Conservation (phyloP, 2,113 vertebrate species). For the Ceuthmochares aereus region DNA sequence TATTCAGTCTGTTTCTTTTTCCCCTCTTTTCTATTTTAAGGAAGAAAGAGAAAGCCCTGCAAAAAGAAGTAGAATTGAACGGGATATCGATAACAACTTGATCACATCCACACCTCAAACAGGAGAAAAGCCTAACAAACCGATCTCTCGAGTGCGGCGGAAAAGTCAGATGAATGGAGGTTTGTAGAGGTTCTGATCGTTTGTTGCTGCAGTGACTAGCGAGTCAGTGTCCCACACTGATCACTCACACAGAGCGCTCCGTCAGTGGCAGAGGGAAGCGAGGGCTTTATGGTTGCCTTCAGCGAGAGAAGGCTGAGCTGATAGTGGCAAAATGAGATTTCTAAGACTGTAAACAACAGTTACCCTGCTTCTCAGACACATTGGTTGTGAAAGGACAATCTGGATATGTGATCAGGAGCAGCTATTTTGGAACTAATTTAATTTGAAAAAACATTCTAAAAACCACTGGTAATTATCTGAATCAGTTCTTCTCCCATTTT, state of each 20-base stretch:
- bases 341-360: neutral
- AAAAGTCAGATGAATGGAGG: slow-evolving; percentile 92
- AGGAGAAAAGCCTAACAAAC: slow-evolving; percentile 82
- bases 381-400: rapidly evolving
- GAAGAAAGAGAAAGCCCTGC: slow-evolving; percentile 91
- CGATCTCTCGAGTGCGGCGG: slow-evolving; percentile 84
- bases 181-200: slow-evolving; percentile 60
- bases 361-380: neutral
- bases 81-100: slow-evolving; percentile 90
- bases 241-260: rapidly evolving
- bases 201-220: rapidly evolving
- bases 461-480: neutral
- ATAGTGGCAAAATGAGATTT: neutral
- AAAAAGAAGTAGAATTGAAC: slow-evolving; percentile 89
- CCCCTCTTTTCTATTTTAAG: slow-evolving; percentile 71
- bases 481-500: neutral
- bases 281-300: neutral
- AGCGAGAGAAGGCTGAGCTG: neutral
- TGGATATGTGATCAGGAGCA: neutral
- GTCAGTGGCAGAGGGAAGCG: rapidly evolving
- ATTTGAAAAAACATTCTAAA: neutral
- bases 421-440: neutral
- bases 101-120: slow-evolving; percentile 90
- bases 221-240: neutral
- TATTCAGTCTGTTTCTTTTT: slow-evolving; percentile 39